Base-by-base conservation (phyloP, 2,888 invertebrate species). In the Cistogaster globosa region DNA sequence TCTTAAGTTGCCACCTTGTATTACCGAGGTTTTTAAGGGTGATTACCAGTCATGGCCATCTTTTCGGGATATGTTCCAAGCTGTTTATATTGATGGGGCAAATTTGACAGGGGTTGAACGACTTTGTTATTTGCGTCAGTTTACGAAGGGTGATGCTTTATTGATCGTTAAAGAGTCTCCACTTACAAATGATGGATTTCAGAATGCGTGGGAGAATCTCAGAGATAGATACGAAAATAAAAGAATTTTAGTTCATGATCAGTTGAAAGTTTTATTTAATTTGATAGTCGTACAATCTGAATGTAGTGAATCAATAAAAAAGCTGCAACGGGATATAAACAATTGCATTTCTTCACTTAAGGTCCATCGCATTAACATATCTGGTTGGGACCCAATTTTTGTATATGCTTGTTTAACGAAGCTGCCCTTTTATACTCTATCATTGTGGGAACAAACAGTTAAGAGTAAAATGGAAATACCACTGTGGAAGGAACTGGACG, bases 311-410 rank as follows among this genome's bases (percentile, higher is more conserved):
- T 38, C 38, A 20, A 57, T 84, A 12, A 77, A 84, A 55, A 51
- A 53, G 57, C 20, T 81, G 0, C 76, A 84, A 60, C 51, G 75
- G 32, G 65, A n/a, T 20, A 67, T 86, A 4, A 84, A 75, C 26
- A 80, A 83, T 51, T 78, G 78, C 14, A 68, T 86, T 2, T 26
- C 82, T 8, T 58, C 72, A 0, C 36, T 82, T 9, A 20, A 74
- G 38, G 32, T 80, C 36, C 57, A 83, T n/a, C 32, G 62, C 1
- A 65, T 75, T 14, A 51, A 71, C 12, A 77, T 71, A 3, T 71
- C 77, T 2, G 68, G 63, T 16, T 80, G 16, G 79, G 76, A n/a
- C 38, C 58, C 20, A 65, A 75, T 45, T 42, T 81, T 12, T 48
- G 67, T 14, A 42, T 81, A 53, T 81, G 76, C 26, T 6, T 57